Base-by-base conservation (phyloP, 2,888 invertebrate species). In the Pegoplata infirma region DNA sequence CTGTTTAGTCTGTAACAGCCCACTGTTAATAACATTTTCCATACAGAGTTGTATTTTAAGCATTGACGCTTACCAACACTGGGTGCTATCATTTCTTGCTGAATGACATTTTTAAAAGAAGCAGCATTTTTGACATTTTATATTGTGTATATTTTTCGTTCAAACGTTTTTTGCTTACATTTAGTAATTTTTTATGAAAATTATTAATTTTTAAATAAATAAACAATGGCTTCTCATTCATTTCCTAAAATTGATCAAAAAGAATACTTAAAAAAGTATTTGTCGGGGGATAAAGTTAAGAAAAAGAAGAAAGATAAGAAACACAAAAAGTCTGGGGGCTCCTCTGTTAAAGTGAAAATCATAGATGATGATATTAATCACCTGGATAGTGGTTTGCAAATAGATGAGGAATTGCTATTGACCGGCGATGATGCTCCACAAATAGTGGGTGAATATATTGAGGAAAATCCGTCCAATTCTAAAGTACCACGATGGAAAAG, bases 341-440 rank as follows among this genome's bases (percentile, higher is more conserved):
- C 55, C 2, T 32, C 49, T 2, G 59, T 76, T 0, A 86, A 83
- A 72, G 92, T 96, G 0, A 94, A 93, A 90, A 94, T 98, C 77
- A 95, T 97, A 74, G 97, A 97, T 86, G 97, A 97, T 89, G 96
- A 97, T 87, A 88, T 94, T 58, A 93, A 94, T 81, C 82, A 94
- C 3, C 91, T 92, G 2, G 91, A 92, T 67, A 90, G 93, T 25
- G 81, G 80, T 2, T 64, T 67, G 14, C 82, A 86, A 75, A 80
- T 87, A 14, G 87, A 89, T 47, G 91, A 92, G 32, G 93, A 95
- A 64, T 91, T 95, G 2, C 91, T 93, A 53, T 91, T 93, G 67
- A 91, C 93, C 0, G 92, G 92, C n/a, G 98, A 98, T 85, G 97
- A 98, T 88, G 96, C 95, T 0, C 98, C 98, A 0, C 95, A 95